phyloP scores from a whole-genome alignment of 2,888 invertebrate species.

The Steinernema carpocapsae region DNA sequence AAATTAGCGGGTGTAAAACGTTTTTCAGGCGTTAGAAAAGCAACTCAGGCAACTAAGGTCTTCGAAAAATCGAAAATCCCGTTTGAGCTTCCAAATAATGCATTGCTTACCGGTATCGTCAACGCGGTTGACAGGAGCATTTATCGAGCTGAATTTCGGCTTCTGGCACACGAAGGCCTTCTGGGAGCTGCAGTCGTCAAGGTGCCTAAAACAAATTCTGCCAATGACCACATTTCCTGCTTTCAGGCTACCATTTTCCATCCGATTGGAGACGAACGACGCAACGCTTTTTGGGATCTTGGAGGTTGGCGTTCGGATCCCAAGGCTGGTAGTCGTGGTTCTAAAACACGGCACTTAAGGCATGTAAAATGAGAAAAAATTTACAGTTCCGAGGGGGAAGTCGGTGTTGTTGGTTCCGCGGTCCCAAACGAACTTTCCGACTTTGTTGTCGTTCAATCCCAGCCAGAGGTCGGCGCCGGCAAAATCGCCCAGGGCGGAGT shows the following conservation, averaged over 20 bases:
- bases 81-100: not conserved
- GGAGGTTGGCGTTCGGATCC: not conserved
- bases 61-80: not conserved
- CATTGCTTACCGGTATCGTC: conserved; percentile 34
- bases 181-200: conserved; percentile 46
- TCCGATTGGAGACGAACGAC: not conserved
- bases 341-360: not conserved
- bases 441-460: conserved; percentile 35
- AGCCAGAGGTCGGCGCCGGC: conserved; percentile 36
- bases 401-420: conserved; percentile 43
- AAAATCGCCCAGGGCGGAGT: conserved; percentile 13
- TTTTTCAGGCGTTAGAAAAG: too few relatives aligned
- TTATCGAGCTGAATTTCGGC: conserved; percentile 49
- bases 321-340: conserved; percentile 9
- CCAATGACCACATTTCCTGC: not conserved
- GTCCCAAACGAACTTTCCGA: conserved; percentile 37
- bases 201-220: conserved; percentile 30
- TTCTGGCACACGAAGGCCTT: conserved; percentile 55
- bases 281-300: conserved; percentile 9
- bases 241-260: not conserved
- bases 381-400: conserved; percentile 41
- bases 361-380: not conserved
- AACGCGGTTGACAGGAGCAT: conserved; percentile 46
- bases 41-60: too few relatives aligned
- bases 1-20: too few relatives aligned